These are phyloP conservation scores for Drosophila sp. DNA, from an alignment of 1,140 invertebrate genomes.

Conservation along the genomic window DNA sequence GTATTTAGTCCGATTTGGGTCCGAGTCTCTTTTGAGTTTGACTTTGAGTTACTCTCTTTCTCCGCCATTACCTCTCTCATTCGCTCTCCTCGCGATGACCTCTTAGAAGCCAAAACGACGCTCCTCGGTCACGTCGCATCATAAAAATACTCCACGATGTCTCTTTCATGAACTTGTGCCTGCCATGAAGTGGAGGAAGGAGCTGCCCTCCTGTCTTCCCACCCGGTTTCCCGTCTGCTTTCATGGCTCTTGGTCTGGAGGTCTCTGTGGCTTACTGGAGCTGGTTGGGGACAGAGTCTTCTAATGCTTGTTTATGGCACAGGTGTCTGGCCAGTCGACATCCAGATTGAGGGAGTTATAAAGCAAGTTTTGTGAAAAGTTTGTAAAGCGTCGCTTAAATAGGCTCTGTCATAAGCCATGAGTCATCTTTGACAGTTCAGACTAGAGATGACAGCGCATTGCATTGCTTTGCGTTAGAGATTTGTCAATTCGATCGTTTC, in stretches of 20 bases:
- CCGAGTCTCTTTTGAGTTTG: constrained; percentile 2
- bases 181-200: not conserved
- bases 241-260: not conserved
- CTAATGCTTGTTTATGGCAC: constrained; percentile 55
- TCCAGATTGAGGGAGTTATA: constrained; percentile 10
- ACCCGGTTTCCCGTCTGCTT: not conserved
- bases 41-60: not conserved
- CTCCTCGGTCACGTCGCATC: constrained; percentile 56
- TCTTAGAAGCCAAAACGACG: constrained; percentile 13
- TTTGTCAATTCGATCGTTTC: no score
- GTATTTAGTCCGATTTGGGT: constrained; percentile 34
- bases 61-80: not conserved
- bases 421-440: constrained; percentile 17
- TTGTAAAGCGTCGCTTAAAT: constrained; percentile 57
- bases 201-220: not conserved
- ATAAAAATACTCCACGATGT: constrained; percentile 56
- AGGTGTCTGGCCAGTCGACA: constrained; percentile 43
- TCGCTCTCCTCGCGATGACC: not conserved
- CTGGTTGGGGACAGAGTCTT: constrained; percentile 27
- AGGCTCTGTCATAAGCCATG: constrained; percentile 49
- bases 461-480: not conserved
- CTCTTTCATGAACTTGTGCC: constrained; percentile 34
- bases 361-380: constrained; percentile 52
- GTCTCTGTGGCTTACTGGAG: not conserved
- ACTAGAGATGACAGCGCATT: constrained; percentile 2